phyloP scores from a whole-genome alignment of 2,113 vertebrate species.

The Larimichthys crocea region DNA sequence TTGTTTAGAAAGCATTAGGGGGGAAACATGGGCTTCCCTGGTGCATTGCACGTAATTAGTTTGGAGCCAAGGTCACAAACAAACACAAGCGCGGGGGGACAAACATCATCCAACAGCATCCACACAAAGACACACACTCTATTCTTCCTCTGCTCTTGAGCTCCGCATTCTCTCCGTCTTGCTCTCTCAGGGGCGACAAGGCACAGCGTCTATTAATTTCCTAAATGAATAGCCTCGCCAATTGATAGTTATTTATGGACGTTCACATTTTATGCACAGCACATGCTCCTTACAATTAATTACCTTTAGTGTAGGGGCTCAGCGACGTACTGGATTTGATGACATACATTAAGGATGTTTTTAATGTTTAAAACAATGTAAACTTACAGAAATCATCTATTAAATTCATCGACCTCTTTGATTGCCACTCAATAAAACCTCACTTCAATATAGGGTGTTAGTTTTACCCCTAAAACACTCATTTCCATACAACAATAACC shows the following conservation, averaged over 20 bases:
- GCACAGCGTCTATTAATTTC: constrained; percentile 71
- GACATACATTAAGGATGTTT: neutral
- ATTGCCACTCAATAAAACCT: neutral
- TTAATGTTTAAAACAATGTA: constrained; percentile 32
- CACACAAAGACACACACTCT: constrained; percentile 33
- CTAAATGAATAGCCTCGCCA: constrained; percentile 68
- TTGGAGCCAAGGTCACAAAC: constrained; percentile 78
- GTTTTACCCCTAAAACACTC: neutral
- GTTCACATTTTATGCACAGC: constrained; percentile 48
- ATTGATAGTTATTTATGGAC: constrained; percentile 72
- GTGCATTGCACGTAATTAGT: constrained; percentile 80
- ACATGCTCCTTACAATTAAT: constrained; percentile 55
- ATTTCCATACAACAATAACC: constrained; percentile 52
- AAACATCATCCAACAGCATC: constrained; percentile 31
- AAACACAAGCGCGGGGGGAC: constrained; percentile 55
- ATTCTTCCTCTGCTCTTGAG: constrained; percentile 36
- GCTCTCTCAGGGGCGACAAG: constrained; percentile 67
- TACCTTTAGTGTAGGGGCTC: constrained; percentile 30
- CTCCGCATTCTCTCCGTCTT: constrained; percentile 16
- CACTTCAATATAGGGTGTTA: neutral
- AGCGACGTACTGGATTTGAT: neutral
- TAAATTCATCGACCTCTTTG: neutral
- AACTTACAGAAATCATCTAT: neutral
- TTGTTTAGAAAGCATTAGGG: constrained; percentile 77
- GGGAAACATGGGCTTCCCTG: constrained; percentile 66